Evolutionary conservation across 2,797 vertebrate species (phyloP).

Genomic region (Fistularia commersonii): DNA sequence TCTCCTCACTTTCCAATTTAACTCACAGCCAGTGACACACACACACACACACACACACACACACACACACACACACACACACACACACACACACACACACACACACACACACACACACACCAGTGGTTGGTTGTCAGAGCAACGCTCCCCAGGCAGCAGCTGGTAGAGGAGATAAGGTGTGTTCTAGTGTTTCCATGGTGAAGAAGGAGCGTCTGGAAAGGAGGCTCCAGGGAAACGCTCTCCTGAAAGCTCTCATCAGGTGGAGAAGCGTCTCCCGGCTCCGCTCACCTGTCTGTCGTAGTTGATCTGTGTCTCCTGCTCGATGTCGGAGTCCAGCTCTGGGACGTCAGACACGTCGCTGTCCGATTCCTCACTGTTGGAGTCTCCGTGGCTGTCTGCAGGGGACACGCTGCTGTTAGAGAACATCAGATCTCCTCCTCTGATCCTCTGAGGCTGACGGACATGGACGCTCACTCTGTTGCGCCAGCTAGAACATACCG

Average conservation of each 20-base stretch:
- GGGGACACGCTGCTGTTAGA: conserved; percentile 2
- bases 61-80: neutral
- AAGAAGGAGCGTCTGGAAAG: conserved; percentile 3
- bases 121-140: neutral
- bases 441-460: no score
- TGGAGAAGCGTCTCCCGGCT: neutral
- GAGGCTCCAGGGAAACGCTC: neutral
- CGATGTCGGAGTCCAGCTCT: conserved; percentile 94
- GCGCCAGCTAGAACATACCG: neutral
- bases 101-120: conserved; percentile 17
- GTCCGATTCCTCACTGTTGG: conserved; percentile 87
- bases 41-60: neutral
- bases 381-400: conserved; percentile 83
- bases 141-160: conserved; percentile 21
- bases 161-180: conserved; percentile 44
- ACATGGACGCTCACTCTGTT: no score
- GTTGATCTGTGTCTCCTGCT: conserved; percentile 94
- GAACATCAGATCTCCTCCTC: no score
- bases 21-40: conserved; percentile 4
- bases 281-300: conserved; percentile 76
- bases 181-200: conserved; percentile 34
- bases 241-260: neutral
- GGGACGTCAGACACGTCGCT: conserved; percentile 81
- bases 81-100: conserved; percentile 12
- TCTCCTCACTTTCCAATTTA: conserved; percentile 13